Evolutionary conservation across 2,113 vertebrate species (phyloP).

Genomic region (Periophthalmodon schlosseri): DNA sequence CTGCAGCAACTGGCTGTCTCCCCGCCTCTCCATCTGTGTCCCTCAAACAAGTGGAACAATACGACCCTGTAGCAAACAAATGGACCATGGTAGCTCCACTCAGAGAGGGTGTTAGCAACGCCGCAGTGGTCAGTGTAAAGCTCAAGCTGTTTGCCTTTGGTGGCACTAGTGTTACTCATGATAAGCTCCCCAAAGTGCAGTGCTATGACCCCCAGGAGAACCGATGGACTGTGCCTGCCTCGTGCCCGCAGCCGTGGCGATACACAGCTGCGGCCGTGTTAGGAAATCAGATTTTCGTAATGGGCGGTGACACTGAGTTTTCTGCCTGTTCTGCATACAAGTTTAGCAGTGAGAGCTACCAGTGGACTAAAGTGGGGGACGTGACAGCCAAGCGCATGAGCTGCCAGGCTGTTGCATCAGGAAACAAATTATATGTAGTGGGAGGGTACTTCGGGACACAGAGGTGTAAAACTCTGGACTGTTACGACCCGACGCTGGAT

Average conservation of each 20-base stretch:
- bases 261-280: constrained; percentile 84
- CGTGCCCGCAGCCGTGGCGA: constrained; percentile 85
- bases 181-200: constrained; percentile 84
- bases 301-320: constrained; percentile 85
- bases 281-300: constrained; percentile 84
- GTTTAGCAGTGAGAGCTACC: constrained; percentile 84
- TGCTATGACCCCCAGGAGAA: constrained; percentile 85
- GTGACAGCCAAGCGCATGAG: constrained; percentile 84
- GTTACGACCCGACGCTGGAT: constrained; percentile 83
- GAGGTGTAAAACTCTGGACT: constrained; percentile 85
- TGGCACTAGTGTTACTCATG: constrained; percentile 83
- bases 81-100: constrained; percentile 86
- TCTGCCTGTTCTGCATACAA: constrained; percentile 85
- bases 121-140: constrained; percentile 84
- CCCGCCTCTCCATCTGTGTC: constrained; percentile 85
- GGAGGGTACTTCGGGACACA: constrained; percentile 86
- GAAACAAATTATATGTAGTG: constrained; percentile 85
- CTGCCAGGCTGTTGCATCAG: constrained; percentile 85
- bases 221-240: constrained; percentile 81
- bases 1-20: constrained; percentile 80
- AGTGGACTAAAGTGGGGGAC: constrained; percentile 86
- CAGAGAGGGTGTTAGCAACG: constrained; percentile 84
- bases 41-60: constrained; percentile 86
- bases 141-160: constrained; percentile 85
- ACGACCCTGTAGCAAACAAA: constrained; percentile 82